phyloP scores from a whole-genome alignment of 2,797 vertebrate genomes.

The Enteromius treurensis region DNA sequence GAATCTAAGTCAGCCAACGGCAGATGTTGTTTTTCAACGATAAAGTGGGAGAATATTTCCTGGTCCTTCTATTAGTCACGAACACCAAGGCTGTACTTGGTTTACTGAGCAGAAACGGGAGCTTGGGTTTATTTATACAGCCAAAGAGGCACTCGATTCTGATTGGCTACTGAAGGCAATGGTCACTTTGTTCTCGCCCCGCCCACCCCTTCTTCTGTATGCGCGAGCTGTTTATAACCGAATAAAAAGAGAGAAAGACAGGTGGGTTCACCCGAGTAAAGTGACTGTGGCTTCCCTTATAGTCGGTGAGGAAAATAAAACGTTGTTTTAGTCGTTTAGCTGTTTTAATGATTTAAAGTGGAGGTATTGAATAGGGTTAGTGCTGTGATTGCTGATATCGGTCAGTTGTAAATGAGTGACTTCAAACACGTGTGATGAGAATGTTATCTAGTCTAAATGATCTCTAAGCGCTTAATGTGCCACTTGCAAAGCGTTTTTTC shows the following conservation, averaged over 20 bases:
- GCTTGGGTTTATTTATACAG: slow-evolving; percentile 62
- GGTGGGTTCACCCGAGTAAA: slow-evolving; percentile 57
- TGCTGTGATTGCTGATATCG: neutral
- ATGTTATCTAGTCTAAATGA: slow-evolving; percentile 33
- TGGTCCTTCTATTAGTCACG: rapidly evolving
- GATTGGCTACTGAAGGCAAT: slow-evolving; percentile 68
- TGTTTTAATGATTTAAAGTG: neutral
- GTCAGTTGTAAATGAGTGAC: slow-evolving; percentile 32
- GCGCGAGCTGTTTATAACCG: neutral
- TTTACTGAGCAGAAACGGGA: neutral
- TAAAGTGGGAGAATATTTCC: neutral
- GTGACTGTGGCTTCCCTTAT: slow-evolving; percentile 22
- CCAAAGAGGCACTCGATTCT: slow-evolving; percentile 47
- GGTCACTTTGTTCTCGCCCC: neutral
- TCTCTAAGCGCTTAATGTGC: slow-evolving; percentile 33
- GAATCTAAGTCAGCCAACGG: neutral
- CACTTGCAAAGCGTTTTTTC: slow-evolving; percentile 21
- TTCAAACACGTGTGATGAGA: slow-evolving; percentile 43
- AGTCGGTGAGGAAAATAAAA: neutral
- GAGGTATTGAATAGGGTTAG: neutral
- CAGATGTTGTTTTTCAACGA: neutral
- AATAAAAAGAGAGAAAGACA: slow-evolving; percentile 42
- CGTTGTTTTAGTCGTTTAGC: neutral
- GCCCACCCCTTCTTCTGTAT: slow-evolving; percentile 66
- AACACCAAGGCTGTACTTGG: neutral